These are phyloP conservation scores for Channa maculata DNA, from an alignment of 2,113 vertebrate genomes.

Conservation along the genomic window DNA sequence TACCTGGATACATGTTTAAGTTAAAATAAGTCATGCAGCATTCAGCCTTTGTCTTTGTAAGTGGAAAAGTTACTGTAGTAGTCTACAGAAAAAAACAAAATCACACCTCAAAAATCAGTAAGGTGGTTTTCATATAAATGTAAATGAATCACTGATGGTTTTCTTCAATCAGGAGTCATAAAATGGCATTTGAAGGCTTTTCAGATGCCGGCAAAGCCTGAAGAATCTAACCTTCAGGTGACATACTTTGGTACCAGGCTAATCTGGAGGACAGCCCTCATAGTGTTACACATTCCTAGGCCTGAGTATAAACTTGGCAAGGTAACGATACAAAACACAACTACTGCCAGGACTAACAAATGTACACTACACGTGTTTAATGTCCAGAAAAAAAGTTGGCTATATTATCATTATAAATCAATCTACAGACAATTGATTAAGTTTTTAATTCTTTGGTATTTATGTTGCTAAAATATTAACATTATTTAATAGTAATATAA, in stretches of 20 bases:
- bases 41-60: too few species aligned
- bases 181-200: constrained; percentile 31
- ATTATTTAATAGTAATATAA: too few species aligned
- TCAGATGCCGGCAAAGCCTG: constrained; percentile 1
- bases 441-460: too few species aligned
- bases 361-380: neutral
- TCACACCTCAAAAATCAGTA: constrained; percentile 7
- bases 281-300: constrained; percentile 54
- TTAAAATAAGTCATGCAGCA: too few species aligned
- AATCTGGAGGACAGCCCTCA: constrained; percentile 40
- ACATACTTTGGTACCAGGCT: constrained; percentile 52
- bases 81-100: neutral
- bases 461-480: too few species aligned
- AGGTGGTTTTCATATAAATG: neutral
- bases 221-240: constrained; percentile 25
- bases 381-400: too few species aligned
- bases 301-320: constrained; percentile 8
- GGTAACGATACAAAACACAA: neutral
- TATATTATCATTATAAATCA: too few species aligned
- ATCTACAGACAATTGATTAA: too few species aligned
- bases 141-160: constrained; percentile 16
- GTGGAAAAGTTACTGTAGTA: too few species aligned
- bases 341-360: constrained; percentile 7
- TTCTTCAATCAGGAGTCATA: neutral
- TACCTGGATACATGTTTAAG: neutral